Evolutionary conservation across 2,888 invertebrate genomes (phyloP).

Genomic region (Callimorpha dominula): DNA sequence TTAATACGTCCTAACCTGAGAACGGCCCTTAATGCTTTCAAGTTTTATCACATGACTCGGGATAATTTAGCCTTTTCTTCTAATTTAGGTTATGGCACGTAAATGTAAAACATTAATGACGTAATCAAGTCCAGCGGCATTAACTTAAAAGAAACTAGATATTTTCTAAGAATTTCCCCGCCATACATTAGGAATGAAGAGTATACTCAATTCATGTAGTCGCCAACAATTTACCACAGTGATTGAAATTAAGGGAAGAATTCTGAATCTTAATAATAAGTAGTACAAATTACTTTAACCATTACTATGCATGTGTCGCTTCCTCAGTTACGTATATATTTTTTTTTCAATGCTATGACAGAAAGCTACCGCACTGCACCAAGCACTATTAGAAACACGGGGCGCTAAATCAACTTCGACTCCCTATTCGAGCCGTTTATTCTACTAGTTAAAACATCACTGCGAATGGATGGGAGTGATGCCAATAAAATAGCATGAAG

Average conservation of each 20-base stretch:
- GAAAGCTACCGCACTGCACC: constrained; percentile 58
- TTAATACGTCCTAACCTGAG: constrained; percentile 26
- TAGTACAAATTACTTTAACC: constrained; percentile 42
- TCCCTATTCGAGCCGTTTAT: constrained; percentile 38
- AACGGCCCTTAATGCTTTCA: constrained; percentile 20
- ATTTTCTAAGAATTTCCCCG: too few species aligned
- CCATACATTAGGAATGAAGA: too few species aligned
- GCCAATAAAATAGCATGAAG: background rate
- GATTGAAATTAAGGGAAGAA: too few species aligned
- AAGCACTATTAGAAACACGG: constrained; percentile 52
- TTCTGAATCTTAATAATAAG: too few species aligned
- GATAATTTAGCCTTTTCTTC: background rate
- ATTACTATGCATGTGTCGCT: constrained; percentile 42
- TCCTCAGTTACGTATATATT: too few species aligned
- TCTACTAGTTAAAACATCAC: constrained; percentile 16
- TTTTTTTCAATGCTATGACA: too few species aligned
- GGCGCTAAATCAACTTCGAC: constrained; percentile 52
- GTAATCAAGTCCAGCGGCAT: too few species aligned
- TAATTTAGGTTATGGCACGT: background rate
- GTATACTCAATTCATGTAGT: too few species aligned
- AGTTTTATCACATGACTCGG: constrained; percentile 7
- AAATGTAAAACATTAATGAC: too few species aligned
- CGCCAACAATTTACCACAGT: too few species aligned
- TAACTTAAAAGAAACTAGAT: background rate
- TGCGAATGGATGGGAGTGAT: constrained; percentile 15